Evolutionary conservation across 2,113 vertebrate genomes (phyloP), one percentile per base, ranked within the genome.

Genomic region (Abramis brama): DNA sequence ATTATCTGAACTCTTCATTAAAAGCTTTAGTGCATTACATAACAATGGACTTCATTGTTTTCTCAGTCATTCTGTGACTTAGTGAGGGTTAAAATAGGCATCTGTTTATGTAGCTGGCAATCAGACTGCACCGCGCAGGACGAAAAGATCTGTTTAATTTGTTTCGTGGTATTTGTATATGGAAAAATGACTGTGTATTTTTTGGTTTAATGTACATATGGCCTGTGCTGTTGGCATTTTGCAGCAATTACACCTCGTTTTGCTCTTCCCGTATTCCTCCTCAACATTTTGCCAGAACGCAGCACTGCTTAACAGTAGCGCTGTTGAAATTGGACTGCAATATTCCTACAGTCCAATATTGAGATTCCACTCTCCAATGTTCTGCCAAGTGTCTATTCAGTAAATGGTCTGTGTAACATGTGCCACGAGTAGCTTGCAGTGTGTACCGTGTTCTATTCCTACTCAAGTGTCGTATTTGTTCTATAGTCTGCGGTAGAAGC

Each of bases 31-130:
- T 71, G 45, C 10, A 9, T 68, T 60, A 25, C 64, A 62, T 79
- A 60, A 87, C 82, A 85, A 81, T 43, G 21, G 47, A 3, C 15
- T 52, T 80, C 19, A 74, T 85, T 85, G 77, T 85, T 85, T 70
- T 57, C 45, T 76, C 55, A 55, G 39, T 76, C 57, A 21, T 75
- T 87, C 74, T 84, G n/a, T 73, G 55, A 70, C 83, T 85, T 76
- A 78, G 68, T 85, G 39, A 64, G 52, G 79, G 78, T 83, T 74
- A 74, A 52, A 71, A 43, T 57, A 70, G 43, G 15, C 68, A 27
- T 74, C 76, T 68, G 17, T 78, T 70, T 33, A 74, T 73, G 45
- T 39, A 60, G 33, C 77, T 79, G 64, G 64, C 75, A 21, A 15
- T 64, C 21, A 2, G 39, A 47, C 64, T 86, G 60, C 50, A 66